Base-by-base conservation (phyloP, 2,888 invertebrate species). In the Chrysolina americana region DNA sequence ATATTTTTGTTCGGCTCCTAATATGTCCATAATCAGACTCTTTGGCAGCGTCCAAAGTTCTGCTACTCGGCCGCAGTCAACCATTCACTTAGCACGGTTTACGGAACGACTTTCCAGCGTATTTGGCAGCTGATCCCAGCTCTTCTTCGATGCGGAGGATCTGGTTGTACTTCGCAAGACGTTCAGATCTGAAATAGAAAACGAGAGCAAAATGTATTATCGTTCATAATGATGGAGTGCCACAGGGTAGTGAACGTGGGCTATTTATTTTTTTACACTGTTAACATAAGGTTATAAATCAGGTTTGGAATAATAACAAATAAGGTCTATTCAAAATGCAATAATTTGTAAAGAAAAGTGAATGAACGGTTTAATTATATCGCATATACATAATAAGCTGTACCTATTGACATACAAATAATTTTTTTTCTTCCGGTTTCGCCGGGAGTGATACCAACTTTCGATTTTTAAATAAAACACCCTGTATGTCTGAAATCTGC, bases 91-190 rank as follows among this genome's bases (percentile, higher is more conserved):
- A 59, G n/a, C 28, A 68, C 41, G 99, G 98, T 82, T 93, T 93
- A 87, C 98, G 95, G 95, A 99, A 99, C 87, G 93, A 94, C 88
- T 95, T 95, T 85, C 99, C 99, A 78, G 99, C 99, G 87, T 93
- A 99, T 87, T 96, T 96, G 80, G 98, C 99, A 70, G 89, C 90
- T 59, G 92, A 90, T 56, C 99, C 99, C 78, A 99, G 92, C 87
- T 99, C 98, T 88, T 99, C 99, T 89, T 99, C 99, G 85, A 99
- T 99, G 86, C 98, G 95, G 73, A 99, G 92, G 81, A 99, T 95
- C 89, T 99, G 99, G 89, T 99, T 99, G 91, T 99, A 99, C 88
- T 99, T 99, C 81, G 98, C 98, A 86, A 98, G 92, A 86, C 99
- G 94, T 89, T 99, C 99, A 6, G 98, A 98, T 59, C 59, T 59